Percentiles rank a stretch among this genome's conserved stretches.
These are phyloP conservation scores for Acleris cristana DNA, from an alignment of 2,888 invertebrate species.

Conservation along the genomic window DNA sequence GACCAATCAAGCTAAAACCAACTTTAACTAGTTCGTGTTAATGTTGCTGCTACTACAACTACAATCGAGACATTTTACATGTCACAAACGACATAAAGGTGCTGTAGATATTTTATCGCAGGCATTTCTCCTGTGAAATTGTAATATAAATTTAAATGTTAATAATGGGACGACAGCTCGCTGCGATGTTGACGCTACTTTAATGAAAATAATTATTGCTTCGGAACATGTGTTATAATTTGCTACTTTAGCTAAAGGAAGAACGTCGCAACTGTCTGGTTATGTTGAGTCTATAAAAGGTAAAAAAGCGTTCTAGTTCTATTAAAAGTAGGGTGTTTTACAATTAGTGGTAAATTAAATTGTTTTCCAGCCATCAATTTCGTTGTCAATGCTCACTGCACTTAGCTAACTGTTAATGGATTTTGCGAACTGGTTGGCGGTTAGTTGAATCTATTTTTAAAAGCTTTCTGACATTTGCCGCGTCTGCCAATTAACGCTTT, in stretches of 20 bases:
- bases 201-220: conserved; percentile 67
- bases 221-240: conserved; percentile 64
- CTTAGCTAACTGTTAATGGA: conserved; percentile 63
- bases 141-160: conserved; percentile 73
- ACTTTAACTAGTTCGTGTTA: conserved; percentile 57
- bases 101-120: conserved; percentile 62
- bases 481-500: conserved; percentile 54
- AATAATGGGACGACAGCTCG: conserved; percentile 70
- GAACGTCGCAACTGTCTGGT: conserved; percentile 47
- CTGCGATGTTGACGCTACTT: conserved; percentile 56
- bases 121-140: conserved; percentile 66
- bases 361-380: conserved; percentile 34
- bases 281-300: conserved; percentile 37
- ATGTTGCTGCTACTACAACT: conserved; percentile 44
- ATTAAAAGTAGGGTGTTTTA: conserved; percentile 28
- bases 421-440: conserved; percentile 47
- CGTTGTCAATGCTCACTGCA: conserved; percentile 32
- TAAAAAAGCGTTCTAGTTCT: conserved; percentile 36
- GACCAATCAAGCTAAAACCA: conserved; percentile 56
- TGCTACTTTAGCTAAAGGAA: conserved; percentile 50
- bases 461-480: conserved; percentile 77
- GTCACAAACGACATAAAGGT: conserved; percentile 64
- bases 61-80: conserved; percentile 54
- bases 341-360: conserved; percentile 32
- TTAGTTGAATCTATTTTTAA: conserved; percentile 65